These are phyloP conservation scores for Chaetorhynchus papuensis DNA, from an alignment of 2,113 vertebrate genomes.

Conservation along the genomic window DNA sequence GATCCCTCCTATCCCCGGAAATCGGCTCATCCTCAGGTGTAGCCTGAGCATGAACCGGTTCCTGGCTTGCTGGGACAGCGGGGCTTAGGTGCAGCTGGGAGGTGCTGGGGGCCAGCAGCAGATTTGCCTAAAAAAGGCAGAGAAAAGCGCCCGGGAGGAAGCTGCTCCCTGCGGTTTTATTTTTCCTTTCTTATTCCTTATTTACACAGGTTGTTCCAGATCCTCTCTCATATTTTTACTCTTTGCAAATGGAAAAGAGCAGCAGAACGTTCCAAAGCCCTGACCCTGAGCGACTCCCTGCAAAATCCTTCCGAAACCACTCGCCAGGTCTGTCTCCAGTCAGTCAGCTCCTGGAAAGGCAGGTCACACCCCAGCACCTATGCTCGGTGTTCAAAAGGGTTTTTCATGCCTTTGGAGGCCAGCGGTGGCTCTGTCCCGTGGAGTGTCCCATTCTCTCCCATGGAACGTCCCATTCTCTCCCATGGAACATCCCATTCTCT, in stretches of 20 bases:
- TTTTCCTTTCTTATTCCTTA: conserved; percentile 41
- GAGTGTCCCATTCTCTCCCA: background rate
- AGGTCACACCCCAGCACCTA: background rate
- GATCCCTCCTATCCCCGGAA: background rate
- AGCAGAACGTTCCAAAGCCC: background rate
- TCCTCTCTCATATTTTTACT: background rate
- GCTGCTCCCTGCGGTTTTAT: background rate
- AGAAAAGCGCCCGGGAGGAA: background rate
- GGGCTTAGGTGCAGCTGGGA: background rate
- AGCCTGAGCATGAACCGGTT: background rate
- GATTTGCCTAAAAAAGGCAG: conserved; percentile 47
- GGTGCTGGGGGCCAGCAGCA: background rate
- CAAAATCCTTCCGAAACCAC: background rate
- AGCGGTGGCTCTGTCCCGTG: rapidly evolving
- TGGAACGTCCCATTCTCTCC: background rate
- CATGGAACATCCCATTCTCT: background rate
- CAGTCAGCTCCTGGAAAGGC: background rate
- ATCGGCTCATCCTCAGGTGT: background rate
- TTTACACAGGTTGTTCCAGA: conserved; percentile 37
- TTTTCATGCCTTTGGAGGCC: background rate
- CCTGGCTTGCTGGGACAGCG: background rate
- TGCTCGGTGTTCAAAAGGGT: background rate
- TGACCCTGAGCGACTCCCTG: background rate
- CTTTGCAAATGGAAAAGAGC: conserved; percentile 18
- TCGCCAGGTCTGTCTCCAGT: background rate